phyloP scores from a whole-genome alignment of 2,888 invertebrate species.

The Tetrapedia diversipes region DNA sequence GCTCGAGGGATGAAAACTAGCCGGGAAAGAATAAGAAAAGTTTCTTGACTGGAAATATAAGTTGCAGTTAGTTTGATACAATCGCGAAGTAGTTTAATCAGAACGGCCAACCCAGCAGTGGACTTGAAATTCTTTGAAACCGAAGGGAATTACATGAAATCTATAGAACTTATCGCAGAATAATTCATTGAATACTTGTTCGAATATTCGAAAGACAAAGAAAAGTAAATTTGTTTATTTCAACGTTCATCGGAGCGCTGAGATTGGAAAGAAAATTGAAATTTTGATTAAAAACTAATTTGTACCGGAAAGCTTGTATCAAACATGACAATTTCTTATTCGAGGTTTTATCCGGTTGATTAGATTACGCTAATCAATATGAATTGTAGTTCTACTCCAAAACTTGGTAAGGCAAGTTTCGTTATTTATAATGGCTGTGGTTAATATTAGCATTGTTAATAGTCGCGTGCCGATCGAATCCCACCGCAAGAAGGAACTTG shows the following conservation, averaged over 20 bases:
- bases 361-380: background rate
- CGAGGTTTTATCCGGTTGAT: background rate
- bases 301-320: too few species aligned
- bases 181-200: slow-evolving; percentile 18
- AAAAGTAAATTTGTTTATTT: slow-evolving; percentile 44
- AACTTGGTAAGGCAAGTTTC: slow-evolving; percentile 1
- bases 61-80: slow-evolving; percentile 6
- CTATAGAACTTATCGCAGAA: slow-evolving; percentile 4
- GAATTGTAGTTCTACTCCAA: background rate
- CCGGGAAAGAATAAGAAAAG: slow-evolving; percentile 12
- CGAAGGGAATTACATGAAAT: slow-evolving; percentile 10
- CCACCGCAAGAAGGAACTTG: slow-evolving; percentile 22
- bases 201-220: slow-evolving; percentile 10
- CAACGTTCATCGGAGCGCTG: too few species aligned
- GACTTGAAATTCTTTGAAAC: slow-evolving; percentile 14
- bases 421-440: background rate
- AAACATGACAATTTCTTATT: background rate
- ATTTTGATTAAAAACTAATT: too few species aligned
- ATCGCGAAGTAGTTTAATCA: slow-evolving; percentile 41
- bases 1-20: background rate
- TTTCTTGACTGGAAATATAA: slow-evolving; percentile 15
- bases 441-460: background rate
- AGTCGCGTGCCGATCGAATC: slow-evolving; percentile 23
- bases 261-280: too few species aligned
- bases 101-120: background rate